These are phyloP conservation scores for Acleris holmiana DNA, from an alignment of 2,888 invertebrate genomes.

Conservation along the genomic window DNA sequence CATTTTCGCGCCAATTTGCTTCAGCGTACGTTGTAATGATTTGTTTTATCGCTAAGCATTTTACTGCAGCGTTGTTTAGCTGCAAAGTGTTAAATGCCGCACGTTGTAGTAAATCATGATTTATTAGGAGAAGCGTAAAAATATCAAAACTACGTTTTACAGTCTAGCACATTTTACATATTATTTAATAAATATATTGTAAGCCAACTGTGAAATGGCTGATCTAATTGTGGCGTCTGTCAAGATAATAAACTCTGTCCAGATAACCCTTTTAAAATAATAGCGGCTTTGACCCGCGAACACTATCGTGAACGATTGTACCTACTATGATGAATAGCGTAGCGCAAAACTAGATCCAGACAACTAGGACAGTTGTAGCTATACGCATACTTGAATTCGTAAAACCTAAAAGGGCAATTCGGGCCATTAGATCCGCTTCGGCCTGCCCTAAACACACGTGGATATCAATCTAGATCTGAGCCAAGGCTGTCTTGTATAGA, in stretches of 20 bases:
- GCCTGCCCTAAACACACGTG: slow-evolving; percentile 57
- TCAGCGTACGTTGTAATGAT: slow-evolving; percentile 42
- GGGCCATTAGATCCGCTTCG: slow-evolving; percentile 75
- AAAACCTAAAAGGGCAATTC: slow-evolving; percentile 70
- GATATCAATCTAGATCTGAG: slow-evolving; percentile 50
- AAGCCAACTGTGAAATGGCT: slow-evolving; percentile 1
- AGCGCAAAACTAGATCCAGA: slow-evolving; percentile 52
- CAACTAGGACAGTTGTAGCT: slow-evolving; percentile 54
- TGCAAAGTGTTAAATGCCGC: slow-evolving; percentile 40
- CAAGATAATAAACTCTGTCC: slow-evolving; percentile 40
- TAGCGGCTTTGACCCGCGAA: slow-evolving; percentile 59
- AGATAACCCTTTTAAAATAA: slow-evolving; percentile 53
- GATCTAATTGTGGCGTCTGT: slow-evolving; percentile 26
- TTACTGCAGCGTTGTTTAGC: slow-evolving; percentile 44
- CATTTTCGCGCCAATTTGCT: slow-evolving; percentile 68
- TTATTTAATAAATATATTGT: no score
- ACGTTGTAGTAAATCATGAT: slow-evolving; percentile 49
- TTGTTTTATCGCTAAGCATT: slow-evolving; percentile 47
- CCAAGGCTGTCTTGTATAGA: slow-evolving; percentile 24
- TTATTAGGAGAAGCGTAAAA: slow-evolving; percentile 45
- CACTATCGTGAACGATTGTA: slow-evolving; percentile 62
- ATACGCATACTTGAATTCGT: slow-evolving; percentile 58
- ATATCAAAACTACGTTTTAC: slow-evolving; percentile 18
- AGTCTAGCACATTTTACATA: slow-evolving; percentile 9
- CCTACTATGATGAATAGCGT: slow-evolving; percentile 56